Evolutionary conservation across 2,888 invertebrate species (phyloP).

Genomic region (Abscondita cerata): DNA sequence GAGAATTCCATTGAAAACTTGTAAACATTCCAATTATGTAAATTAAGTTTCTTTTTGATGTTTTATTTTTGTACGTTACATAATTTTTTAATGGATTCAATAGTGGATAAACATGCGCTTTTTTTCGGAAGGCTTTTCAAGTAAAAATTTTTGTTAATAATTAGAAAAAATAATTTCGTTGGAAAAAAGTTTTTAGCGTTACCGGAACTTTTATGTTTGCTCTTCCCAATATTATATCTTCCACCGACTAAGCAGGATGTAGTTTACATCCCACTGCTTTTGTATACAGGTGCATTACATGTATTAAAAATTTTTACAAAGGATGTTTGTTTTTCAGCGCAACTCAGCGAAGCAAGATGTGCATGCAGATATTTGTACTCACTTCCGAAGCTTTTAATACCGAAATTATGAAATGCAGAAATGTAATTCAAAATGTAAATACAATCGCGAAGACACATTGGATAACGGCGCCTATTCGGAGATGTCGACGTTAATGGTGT

Average conservation of each 20-base stretch:
- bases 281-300: constrained; percentile 42
- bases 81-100: too few species aligned
- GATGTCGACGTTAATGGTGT: constrained; percentile 54
- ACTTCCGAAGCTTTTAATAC: neutral
- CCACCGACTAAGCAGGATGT: constrained; percentile 34
- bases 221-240: constrained; percentile 33
- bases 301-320: constrained; percentile 43
- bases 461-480: constrained; percentile 57
- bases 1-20: too few species aligned
- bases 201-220: constrained; percentile 25
- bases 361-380: constrained; percentile 11
- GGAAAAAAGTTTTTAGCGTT: constrained; percentile 9
- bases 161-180: neutral
- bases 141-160: neutral
- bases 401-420: constrained; percentile 2
- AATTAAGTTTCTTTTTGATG: too few species aligned
- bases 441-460: constrained; percentile 19
- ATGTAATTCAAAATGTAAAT: neutral
- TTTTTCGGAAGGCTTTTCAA: too few species aligned
- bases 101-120: too few species aligned
- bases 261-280: constrained; percentile 37
- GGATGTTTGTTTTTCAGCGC: constrained; percentile 33
- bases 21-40: too few species aligned
- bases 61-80: too few species aligned
- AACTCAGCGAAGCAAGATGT: constrained; percentile 29